phyloP scores from a whole-genome alignment of 2,888 invertebrate genomes.

The Sesamia inferens region DNA sequence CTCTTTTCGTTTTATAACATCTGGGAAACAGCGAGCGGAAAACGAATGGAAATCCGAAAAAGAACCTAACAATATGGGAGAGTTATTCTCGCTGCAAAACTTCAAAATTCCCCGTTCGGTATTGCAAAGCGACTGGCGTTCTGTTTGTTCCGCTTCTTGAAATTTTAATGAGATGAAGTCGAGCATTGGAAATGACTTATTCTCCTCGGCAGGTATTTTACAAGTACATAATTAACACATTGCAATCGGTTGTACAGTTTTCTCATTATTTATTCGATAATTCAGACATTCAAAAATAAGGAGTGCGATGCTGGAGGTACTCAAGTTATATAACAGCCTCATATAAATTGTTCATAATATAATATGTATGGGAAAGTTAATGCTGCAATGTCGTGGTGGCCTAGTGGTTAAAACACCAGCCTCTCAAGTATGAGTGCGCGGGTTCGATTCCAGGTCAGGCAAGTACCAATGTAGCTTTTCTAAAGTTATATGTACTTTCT shows the following conservation, averaged over 20 bases:
- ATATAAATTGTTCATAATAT: background rate
- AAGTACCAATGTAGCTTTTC: too few species aligned
- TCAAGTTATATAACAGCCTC: constrained; percentile 3
- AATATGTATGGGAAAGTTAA: background rate
- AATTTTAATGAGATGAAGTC: constrained; percentile 76
- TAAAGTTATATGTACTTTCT: too few species aligned
- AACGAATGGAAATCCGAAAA: constrained; percentile 42
- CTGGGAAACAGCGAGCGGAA: constrained; percentile 53
- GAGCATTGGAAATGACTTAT: constrained; percentile 59
- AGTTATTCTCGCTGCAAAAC: constrained; percentile 66
- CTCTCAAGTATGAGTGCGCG: too few species aligned
- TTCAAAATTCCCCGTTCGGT: constrained; percentile 73
- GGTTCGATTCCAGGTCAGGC: too few species aligned
- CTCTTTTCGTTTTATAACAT: constrained; percentile 45
- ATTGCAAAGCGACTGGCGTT: constrained; percentile 67
- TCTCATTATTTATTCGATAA: constrained; percentile 41
- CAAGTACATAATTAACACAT: constrained; percentile 56
- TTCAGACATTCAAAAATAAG: constrained; percentile 29
- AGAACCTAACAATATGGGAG: constrained; percentile 64
- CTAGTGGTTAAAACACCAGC: too few species aligned
- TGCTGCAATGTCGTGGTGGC: too few species aligned
- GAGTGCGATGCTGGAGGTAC: background rate
- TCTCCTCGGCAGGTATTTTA: constrained; percentile 53
- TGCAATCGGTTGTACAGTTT: constrained; percentile 46
- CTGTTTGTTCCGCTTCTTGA: constrained; percentile 73